phyloP scores from a whole-genome alignment of 2,888 invertebrate species.

The Octonoba sinensis region DNA sequence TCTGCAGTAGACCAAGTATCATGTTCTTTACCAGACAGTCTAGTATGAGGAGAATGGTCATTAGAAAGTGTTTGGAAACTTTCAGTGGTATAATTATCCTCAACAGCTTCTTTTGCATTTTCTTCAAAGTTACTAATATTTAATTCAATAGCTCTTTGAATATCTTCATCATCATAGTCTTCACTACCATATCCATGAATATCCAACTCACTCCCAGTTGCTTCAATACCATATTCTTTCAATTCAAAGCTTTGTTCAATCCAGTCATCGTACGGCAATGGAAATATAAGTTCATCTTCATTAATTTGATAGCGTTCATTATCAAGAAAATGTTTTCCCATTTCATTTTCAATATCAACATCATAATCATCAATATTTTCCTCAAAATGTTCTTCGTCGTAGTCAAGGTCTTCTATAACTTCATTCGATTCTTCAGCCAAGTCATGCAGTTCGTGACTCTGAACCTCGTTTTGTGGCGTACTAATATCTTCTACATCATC shows the following conservation, averaged over 20 bases:
- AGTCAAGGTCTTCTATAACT: not conserved
- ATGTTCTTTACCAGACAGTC: constrained; percentile 35
- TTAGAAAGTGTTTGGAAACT: constrained; percentile 44
- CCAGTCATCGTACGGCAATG: constrained; percentile 54
- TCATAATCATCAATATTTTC: constrained; percentile 6
- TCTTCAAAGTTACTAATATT: constrained; percentile 53
- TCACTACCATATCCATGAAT: constrained; percentile 31
- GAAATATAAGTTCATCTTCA: constrained; percentile 54
- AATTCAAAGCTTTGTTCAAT: constrained; percentile 58
- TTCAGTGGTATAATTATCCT: constrained; percentile 28
- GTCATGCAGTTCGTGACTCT: not conserved
- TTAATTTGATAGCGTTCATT: constrained; percentile 40
- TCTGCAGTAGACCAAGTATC: constrained; percentile 57
- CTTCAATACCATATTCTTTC: constrained; percentile 53
- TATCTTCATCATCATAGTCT: constrained; percentile 45
- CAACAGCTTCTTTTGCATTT: constrained; percentile 9
- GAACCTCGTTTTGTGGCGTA: not conserved
- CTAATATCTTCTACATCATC: not conserved
- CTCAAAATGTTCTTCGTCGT: not conserved
- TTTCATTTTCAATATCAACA: constrained; percentile 12
- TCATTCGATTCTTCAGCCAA: not conserved
- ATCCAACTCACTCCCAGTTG: constrained; percentile 34
- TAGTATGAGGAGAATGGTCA: constrained; percentile 25
- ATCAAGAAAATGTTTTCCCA: constrained; percentile 2
- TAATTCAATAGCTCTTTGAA: constrained; percentile 54